phyloP scores from a whole-genome alignment of 2,113 vertebrate species.

The Lophius piscatorius region DNA sequence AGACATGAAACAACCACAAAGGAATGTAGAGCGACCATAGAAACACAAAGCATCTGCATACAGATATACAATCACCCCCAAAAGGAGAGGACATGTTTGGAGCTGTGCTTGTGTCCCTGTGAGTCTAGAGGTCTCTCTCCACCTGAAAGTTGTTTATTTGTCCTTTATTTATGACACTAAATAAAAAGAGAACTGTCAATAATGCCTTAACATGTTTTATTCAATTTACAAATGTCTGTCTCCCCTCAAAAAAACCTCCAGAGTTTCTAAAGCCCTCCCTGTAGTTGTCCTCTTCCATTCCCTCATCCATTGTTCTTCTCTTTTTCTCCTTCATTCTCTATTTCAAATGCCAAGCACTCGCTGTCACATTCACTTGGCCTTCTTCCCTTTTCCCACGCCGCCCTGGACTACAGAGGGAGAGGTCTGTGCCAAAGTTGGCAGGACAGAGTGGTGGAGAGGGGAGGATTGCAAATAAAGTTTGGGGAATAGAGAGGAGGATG shows the following conservation, averaged over 20 bases:
- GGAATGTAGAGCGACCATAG: too few relatives aligned
- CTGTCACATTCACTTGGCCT: constrained; percentile 38
- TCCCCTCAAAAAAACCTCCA: too few relatives aligned
- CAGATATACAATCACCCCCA: too few relatives aligned
- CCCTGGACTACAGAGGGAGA: constrained; percentile 33
- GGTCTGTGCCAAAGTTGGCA: constrained; percentile 53
- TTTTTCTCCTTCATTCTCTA: background rate
- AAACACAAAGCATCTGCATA: too few relatives aligned
- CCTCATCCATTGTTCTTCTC: background rate
- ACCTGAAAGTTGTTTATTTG: too few relatives aligned
- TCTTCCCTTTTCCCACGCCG: constrained; percentile 71
- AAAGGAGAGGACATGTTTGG: too few relatives aligned
- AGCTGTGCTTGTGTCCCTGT: too few relatives aligned
- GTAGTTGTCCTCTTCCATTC: background rate
- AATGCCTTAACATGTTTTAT: background rate
- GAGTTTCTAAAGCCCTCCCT: too few relatives aligned
- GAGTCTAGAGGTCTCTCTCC: too few relatives aligned
- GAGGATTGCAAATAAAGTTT: constrained; percentile 18
- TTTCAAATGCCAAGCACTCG: constrained; percentile 1
- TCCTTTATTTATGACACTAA: too few relatives aligned
- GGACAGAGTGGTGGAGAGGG: constrained; percentile 4
- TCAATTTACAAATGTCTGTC: background rate
- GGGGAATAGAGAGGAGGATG: constrained; percentile 3
- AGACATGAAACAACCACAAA: too few relatives aligned
- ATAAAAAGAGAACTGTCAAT: background rate